Evolutionary conservation across 2,113 vertebrate genomes (phyloP), one percentile per base, ranked within the genome.

Genomic region (Charina bottae): DNA sequence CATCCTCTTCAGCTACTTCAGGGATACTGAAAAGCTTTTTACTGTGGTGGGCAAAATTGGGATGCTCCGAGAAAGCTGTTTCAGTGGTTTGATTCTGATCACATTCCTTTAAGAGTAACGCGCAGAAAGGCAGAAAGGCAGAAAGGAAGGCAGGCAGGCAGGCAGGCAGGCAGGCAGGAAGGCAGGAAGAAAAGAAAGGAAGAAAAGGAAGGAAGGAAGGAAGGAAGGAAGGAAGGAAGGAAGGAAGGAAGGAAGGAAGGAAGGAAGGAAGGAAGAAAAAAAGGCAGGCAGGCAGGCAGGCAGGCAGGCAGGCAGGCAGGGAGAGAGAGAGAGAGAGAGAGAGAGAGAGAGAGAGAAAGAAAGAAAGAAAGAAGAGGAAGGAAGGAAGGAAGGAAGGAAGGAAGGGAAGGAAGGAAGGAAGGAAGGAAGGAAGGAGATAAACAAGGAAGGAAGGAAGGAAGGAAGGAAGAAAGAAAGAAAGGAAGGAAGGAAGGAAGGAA

Each of bases 1-100:
- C 91, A 42, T 99, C 98, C 96, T 99, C 99, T 97, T 99, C 99
- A 0, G 98, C 98, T 95, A 99, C 99, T 97, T 99, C 99, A 0
- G 99, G 99, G 96, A 99, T 99, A 98, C 99, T 99, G 98, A 98
- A 99, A 92, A 99, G 99, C 88, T 98, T 98, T 96, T 99, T 98
- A 95, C 97, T 98, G 96, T 98, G 98, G 2, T 97, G 98, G 94
- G 98, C 97, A 97, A 97, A 97, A 97, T 98, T 98, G 68, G 98
- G 97, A 93, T 98, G 98, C 78, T 98, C 98, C 98, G 95, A 98
- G 98, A 98, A 98, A 96, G 97, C 91, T 94, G 97, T 95, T 97
- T 98, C 98, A 95, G 98, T 49, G 97, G 94, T 94, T 97, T 98
- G 97, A 94, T 97, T 97, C 96, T 97, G 97, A 98, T 95, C 95